Percentiles rank a stretch among this genome's conserved stretches.
Conservation (phyloP, 2,113 vertebrate genomes). For the human region DNA sequence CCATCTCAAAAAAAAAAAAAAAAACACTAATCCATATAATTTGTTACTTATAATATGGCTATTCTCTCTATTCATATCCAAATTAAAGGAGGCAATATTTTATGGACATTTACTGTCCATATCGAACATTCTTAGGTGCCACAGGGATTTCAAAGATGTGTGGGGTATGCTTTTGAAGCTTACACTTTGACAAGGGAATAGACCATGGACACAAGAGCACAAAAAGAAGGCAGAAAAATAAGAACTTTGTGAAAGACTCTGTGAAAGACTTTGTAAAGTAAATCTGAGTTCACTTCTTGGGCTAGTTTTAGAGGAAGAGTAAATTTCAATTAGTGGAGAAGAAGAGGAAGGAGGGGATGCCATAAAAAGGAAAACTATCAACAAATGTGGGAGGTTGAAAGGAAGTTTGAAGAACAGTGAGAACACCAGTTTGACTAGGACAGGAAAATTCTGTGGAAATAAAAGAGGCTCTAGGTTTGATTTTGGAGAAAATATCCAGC, state of each 20-base stretch:
- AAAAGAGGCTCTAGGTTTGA: background rate
- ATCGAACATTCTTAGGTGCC: background rate
- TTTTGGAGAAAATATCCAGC: background rate
- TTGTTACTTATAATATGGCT: background rate
- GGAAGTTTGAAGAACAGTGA: constrained; percentile 32
- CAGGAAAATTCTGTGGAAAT: constrained; percentile 25
- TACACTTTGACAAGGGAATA: background rate
- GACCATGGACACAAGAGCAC: background rate
- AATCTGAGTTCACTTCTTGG: constrained; percentile 25
- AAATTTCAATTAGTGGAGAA: constrained; percentile 46
- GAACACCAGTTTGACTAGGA: background rate
- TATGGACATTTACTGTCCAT: background rate
- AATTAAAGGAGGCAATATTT: background rate
- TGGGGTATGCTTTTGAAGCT: background rate
- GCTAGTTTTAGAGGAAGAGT: background rate
- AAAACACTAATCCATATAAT: background rate
- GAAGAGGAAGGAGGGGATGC: background rate
- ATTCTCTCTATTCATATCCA: background rate
- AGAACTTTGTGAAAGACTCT: constrained; percentile 3
- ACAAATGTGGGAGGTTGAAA: constrained; percentile 17
- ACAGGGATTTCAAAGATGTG: background rate
- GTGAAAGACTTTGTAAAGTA: background rate
- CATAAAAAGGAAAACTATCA: constrained; percentile 37
- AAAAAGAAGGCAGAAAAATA: constrained; percentile 7
- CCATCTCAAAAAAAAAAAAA: background rate